A percentile compares a stretch with the other conserved stretches of the same genome.
These are phyloP conservation scores for Otus scops DNA, from an alignment of 2,797 vertebrate genomes.

Conservation along the genomic window DNA sequence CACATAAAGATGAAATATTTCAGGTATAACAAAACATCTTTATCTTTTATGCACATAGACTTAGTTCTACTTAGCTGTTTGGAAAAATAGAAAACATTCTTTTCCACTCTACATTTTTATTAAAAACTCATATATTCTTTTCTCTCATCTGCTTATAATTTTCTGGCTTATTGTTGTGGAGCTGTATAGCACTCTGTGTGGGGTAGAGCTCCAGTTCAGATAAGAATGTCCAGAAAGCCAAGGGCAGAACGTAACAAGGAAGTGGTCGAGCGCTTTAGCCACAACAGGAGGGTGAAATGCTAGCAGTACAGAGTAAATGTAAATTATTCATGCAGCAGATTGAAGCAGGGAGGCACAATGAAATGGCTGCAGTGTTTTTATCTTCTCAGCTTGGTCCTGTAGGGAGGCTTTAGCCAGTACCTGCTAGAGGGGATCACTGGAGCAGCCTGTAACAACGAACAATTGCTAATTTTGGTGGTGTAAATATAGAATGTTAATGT, in stretches of 20 bases:
- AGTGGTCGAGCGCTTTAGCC: not conserved
- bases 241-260: not conserved
- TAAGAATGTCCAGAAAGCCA: not conserved
- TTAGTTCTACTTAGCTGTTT: not conserved
- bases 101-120: not conserved
- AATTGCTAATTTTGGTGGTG: not conserved
- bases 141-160: not conserved
- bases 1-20: constrained; percentile 99
- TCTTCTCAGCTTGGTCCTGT: not conserved
- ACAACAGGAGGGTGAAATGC: not conserved
- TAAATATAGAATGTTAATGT: not conserved
- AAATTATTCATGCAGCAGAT: constrained; percentile 56
- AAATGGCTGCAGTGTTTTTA: not conserved
- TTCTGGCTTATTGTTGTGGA: not conserved
- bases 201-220: not conserved
- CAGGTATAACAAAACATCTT: constrained; percentile 80
- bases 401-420: not conserved
- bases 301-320: not conserved
- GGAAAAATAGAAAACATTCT: not conserved
- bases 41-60: not conserved
- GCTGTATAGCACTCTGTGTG: not conserved
- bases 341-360: not conserved
- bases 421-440: not conserved
- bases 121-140: not conserved
- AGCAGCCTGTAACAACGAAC: not conserved